Percentiles rank a stretch among this genome's conserved stretches.
Evolutionary conservation across 2,888 invertebrate species (phyloP).

Genomic region (Melikaiella ostensackeni): DNA sequence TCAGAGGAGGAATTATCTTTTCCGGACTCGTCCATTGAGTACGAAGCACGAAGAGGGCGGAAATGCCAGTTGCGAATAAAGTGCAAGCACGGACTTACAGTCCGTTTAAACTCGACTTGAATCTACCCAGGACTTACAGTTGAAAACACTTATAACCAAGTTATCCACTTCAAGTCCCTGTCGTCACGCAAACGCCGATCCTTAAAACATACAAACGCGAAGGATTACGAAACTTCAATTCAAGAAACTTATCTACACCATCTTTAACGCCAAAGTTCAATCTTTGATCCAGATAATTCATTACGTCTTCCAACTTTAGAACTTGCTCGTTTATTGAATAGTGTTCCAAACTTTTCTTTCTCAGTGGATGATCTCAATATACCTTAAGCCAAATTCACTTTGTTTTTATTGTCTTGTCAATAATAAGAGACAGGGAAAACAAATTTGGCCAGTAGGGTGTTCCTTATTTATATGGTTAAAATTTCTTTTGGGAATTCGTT

Average conservation of each 20-base stretch:
- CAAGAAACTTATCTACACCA: slow-evolving; percentile 30
- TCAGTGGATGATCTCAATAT: too few relatives aligned
- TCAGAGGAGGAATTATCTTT: slow-evolving; percentile 37
- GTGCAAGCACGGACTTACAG: slow-evolving; percentile 34
- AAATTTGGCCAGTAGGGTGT: too few relatives aligned
- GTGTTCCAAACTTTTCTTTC: background rate
- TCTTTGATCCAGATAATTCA: slow-evolving; percentile 23
- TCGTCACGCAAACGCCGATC: slow-evolving; percentile 38
- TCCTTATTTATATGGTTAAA: too few relatives aligned
- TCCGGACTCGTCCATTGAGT: slow-evolving; percentile 36
- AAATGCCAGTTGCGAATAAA: slow-evolving; percentile 41
- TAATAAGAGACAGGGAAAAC: too few relatives aligned
- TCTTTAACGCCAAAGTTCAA: slow-evolving; percentile 13
- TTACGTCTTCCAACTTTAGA: slow-evolving; percentile 11
- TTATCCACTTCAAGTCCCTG: slow-evolving; percentile 37
- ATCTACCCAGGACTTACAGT: slow-evolving; percentile 37
- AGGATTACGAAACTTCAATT: slow-evolving; percentile 33
- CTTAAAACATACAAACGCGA: slow-evolving; percentile 27
- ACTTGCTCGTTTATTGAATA: slow-evolving; percentile 14
- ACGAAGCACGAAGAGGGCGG: slow-evolving; percentile 37
- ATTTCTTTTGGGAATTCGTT: too few relatives aligned
- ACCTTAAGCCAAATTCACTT: too few relatives aligned
- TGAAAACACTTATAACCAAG: slow-evolving; percentile 40
- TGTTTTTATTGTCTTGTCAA: too few relatives aligned
- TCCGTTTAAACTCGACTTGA: slow-evolving; percentile 37